Evolutionary conservation across 2,113 vertebrate genomes (phyloP), one percentile per base, ranked within the genome.

Genomic region (Sinocyclocheilus anshuiensis): DNA sequence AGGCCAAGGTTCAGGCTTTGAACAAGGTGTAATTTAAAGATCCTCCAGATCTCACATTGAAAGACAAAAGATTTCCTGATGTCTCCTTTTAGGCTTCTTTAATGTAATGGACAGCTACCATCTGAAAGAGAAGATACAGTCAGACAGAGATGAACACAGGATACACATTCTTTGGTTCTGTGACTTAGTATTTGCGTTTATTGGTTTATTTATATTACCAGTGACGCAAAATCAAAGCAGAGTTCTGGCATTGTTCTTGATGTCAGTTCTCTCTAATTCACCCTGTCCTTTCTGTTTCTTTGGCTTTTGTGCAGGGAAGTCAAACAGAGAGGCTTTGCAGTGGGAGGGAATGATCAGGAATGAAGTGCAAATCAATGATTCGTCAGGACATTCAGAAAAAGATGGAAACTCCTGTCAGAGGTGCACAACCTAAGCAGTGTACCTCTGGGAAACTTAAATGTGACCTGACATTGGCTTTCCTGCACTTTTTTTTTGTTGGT

Each of bases 281-380:
- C 18, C 74, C 29, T 81, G 53, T 90, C 57, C 90, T 91, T 91
- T 89, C 89, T 8, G 61, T 48, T 82, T 80, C 4, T 65, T 20
- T 13, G 8, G 6, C 67, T 89, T 89, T 93, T 93, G 89, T 93
- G 91, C 88, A 75, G 55, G 12, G 26, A 88, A 90, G 92, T 92
- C 87, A 92, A 91, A 89, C 53, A 75, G 39, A 75, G 53, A 77
- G 61, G 85, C 77, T 39, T 82, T 86, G 76, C 42, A 76, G 48
- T 85, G 59, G 76, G 71, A 24, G 42, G 4, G 63, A 86, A 90
- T 87, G 87, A 86, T 89, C 91, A 88, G 91, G 90, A 93, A 92
- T 93, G 89, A 92, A 88, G 88, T n/a, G 76, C 88, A 74, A 89
- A 93, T 94, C 93, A 91, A 94, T 94, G 55, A 33, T 26, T 86